Base-by-base conservation (phyloP, 2,888 invertebrate species). In the Strigamia maritima region DNA sequence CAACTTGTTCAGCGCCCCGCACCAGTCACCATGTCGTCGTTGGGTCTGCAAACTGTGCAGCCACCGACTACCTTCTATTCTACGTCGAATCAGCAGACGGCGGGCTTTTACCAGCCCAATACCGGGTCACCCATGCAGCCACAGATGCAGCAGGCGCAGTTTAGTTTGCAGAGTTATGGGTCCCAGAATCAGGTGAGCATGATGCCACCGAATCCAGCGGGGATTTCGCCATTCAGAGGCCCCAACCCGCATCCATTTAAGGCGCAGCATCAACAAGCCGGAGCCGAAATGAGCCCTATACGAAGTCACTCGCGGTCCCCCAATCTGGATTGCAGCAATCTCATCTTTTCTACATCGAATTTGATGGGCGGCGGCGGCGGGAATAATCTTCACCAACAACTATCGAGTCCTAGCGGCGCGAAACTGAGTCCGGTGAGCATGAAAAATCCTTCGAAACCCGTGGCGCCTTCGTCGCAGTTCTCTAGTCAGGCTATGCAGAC, bases 1-100 rank as follows among this genome's bases (percentile, higher is more conserved):
- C 90, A 90, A 80, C 88, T 91, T 81, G 89, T 91, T 79, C 90
- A 90, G 81, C 88, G 91, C 84, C 89, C 88, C 35, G 88, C 83
- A 70, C 88, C 89, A 85, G 85, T 85, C 82, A 85, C 87, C 78
- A 85, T 87, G 16, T 84, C 88, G 85, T 83, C 88, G 86, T 83
- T 85, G 24, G 86, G 35, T 6, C 35, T 35, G 3, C 35, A 35
- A 6, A 81, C 65, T 77, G 79, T 22, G 76, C 89, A 88, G 82
- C 88, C 88, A 0, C 88, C 88, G 0, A 87, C 88, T 2, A 88
- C 88, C 1, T 89, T 86, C 82, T 89, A 88, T 84, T 88, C 89
- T 19, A 74, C 80, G 7, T 60, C 80, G 22, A 78, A 76, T 10
- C 79, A 79, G 49, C 65, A 76, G 16, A 79, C 80, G 24, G 35